Evolutionary conservation across 1,140 invertebrate species (phyloP), one percentile per base, ranked within the genome.

Genomic region (Drosophila quadrilineata): DNA sequence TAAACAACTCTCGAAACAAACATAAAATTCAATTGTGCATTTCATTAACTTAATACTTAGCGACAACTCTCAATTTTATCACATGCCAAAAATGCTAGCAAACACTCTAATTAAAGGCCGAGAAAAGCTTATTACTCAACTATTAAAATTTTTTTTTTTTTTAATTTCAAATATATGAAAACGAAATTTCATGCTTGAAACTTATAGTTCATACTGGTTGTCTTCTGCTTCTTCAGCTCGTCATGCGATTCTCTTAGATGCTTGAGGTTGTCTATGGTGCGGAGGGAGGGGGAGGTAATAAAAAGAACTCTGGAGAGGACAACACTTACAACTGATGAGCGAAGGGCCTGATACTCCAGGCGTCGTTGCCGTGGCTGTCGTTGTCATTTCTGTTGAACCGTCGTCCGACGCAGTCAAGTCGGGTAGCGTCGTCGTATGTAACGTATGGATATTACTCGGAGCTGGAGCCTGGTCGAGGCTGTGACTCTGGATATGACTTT

Each of bases 311-410:
- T 54, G 58, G 59, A 67, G 64, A 54, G 46, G 59, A 68, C 70
- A 66, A 67, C 80, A 88, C 86, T 88, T 88, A 88, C 86, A 88
- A 71, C 86, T 88, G 76, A 88, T 86, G 65, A 73, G 76, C 48
- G 77, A 62, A 41, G 77, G 73, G 17, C 77, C 73, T 24, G 68
- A 35, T 50, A 50, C 40, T 9, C 56, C 35, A 21, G 71, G 67
- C 52, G 16, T 52, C 67, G n/a, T n/a, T n/a, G 58, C 69, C 46
- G 58, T 62, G 70, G 29, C 43, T 62, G 72, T 66, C 53, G 58
- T 38, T 36, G 62, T 40, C 16, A 64, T 58, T 22, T 38, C 6
- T 14, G 24, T 28, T 6, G 22, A 12, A 19, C 38, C 38, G 22
- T n/a, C 74, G 14, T 54, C 70, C 52, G 56, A 62, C 71, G 29